These are phyloP conservation scores for Stratiomys singularior DNA, from an alignment of 2,888 invertebrate species.

Conservation along the genomic window DNA sequence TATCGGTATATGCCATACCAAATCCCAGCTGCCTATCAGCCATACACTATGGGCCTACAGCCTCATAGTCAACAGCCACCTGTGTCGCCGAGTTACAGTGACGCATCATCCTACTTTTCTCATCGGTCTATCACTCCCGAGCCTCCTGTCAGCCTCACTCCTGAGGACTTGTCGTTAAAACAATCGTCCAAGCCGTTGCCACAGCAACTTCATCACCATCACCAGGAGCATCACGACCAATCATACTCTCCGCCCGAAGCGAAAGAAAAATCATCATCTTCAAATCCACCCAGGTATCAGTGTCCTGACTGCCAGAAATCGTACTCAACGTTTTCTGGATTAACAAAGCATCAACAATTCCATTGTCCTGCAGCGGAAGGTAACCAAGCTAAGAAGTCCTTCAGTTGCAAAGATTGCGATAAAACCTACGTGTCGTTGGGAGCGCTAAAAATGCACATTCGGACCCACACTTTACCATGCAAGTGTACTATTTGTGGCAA, in stretches of 20 bases:
- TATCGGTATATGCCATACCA: constrained; percentile 61
- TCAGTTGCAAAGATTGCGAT: constrained; percentile 96
- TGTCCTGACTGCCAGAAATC: constrained; percentile 95
- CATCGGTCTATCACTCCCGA: constrained; percentile 64
- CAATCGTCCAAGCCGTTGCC: constrained; percentile 57
- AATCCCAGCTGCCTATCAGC: constrained; percentile 55
- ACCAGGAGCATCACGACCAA: constrained; percentile 63
- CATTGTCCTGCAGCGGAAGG: constrained; percentile 91
- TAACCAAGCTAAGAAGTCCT: constrained; percentile 87
- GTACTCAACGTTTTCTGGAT: constrained; percentile 94
- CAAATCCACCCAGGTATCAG: constrained; percentile 77
- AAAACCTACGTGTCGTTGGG: constrained; percentile 96
- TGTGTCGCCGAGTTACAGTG: constrained; percentile 65
- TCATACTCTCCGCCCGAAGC: constrained; percentile 50
- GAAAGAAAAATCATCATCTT: constrained; percentile 59
- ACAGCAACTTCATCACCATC: constrained; percentile 48
- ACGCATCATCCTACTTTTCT: constrained; percentile 62
- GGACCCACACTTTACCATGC: constrained; percentile 97
- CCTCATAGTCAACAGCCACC: constrained; percentile 60
- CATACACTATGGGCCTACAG: constrained; percentile 52
- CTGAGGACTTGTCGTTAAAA: constrained; percentile 64
- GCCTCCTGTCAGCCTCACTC: constrained; percentile 61
- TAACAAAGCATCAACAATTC: constrained; percentile 97
- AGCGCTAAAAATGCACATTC: constrained; percentile 98
- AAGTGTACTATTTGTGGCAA: constrained; percentile 97